Conservation (phyloP, 1,140 invertebrate genomes). For the Lasaia peninsularis region DNA sequence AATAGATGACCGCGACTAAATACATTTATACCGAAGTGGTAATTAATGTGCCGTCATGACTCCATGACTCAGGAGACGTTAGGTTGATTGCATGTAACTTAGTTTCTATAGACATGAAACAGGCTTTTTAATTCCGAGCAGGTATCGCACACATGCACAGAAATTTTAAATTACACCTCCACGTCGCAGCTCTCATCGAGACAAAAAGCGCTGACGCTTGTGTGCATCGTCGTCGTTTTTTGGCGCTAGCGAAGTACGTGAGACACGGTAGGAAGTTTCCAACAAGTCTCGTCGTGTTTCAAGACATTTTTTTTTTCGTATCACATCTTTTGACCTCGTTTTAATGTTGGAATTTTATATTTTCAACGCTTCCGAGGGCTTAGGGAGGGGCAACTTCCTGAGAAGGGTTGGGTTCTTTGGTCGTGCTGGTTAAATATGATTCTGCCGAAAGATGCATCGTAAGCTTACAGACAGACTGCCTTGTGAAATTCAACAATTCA, state of each 20-base stretch:
- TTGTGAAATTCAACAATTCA: too few species aligned
- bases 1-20: too few species aligned
- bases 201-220: constrained; percentile 10
- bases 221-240: constrained; percentile 7
- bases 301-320: not conserved
- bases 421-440: too few species aligned
- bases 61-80: too few species aligned
- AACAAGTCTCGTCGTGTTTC: not conserved
- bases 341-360: not conserved
- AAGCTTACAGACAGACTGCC: too few species aligned
- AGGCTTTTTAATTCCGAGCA: not conserved
- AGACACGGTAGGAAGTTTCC: constrained; percentile 7
- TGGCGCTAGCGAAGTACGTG: constrained; percentile 8
- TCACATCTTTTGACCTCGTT: not conserved
- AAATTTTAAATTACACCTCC: constrained; percentile 1
- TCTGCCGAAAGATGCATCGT: too few species aligned
- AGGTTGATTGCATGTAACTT: too few species aligned
- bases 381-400: too few species aligned
- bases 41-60: too few species aligned
- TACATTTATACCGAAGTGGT: too few species aligned
- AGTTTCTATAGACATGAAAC: not conserved
- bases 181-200: not conserved
- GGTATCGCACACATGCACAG: not conserved
- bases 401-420: too few species aligned
- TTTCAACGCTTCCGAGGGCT: too few species aligned